phyloP scores from a whole-genome alignment of 2,888 invertebrate species.

The Pristionchus maxplancki region DNA sequence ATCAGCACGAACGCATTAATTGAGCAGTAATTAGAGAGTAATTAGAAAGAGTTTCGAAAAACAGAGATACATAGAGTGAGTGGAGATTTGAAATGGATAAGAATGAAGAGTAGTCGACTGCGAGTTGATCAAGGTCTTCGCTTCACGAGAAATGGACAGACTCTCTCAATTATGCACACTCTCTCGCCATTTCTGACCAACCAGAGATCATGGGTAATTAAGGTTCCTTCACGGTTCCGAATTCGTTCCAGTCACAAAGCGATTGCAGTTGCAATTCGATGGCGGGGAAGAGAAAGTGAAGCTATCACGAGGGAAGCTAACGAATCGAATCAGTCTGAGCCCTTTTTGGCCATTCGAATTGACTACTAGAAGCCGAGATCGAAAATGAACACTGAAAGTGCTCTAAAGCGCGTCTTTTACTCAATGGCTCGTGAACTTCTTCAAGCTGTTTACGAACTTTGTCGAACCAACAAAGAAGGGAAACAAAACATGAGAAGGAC shows the following conservation, averaged over 20 bases:
- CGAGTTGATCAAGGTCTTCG: neutral
- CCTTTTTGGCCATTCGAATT: neutral
- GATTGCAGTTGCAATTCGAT: neutral
- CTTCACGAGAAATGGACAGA: neutral
- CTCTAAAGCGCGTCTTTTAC: neutral
- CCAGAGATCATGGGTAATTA: neutral
- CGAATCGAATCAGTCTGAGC: neutral
- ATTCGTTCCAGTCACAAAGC: neutral
- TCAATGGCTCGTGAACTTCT: conserved; percentile 19
- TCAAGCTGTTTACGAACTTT: conserved; percentile 16
- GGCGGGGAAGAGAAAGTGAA: neutral
- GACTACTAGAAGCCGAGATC: neutral
- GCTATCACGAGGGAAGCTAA: neutral
- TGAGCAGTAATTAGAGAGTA: no score
- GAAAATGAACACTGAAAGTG: neutral
- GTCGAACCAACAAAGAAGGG: conserved; percentile 20
- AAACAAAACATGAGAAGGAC: neutral
- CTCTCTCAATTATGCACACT: no score
- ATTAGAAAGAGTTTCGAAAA: neutral
- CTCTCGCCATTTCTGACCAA: no score
- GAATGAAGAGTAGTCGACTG: neutral
- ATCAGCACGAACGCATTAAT: neutral
- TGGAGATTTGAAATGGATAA: neutral
- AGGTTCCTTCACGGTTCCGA: neutral
- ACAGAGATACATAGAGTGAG: neutral